Conservation (phyloP, 1,140 invertebrate species). For the Diorhabda elongata region DNA sequence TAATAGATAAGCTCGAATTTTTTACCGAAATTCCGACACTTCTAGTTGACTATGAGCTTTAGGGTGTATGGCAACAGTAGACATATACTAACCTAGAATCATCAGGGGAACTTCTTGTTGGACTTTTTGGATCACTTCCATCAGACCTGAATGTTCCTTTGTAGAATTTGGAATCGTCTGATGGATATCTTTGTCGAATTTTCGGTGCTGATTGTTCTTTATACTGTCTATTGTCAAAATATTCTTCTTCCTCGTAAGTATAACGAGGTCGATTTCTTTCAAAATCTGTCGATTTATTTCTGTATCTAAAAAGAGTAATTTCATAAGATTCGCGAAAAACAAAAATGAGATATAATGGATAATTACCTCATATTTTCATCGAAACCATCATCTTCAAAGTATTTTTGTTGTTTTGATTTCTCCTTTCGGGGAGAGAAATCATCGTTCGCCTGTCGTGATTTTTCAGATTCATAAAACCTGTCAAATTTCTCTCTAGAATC, state of each 20-base stretch:
- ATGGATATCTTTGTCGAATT: constrained; percentile 31
- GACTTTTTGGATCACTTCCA: constrained; percentile 15
- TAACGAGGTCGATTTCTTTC: constrained; percentile 23
- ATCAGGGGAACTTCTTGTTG: constrained; percentile 21
- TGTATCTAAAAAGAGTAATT: constrained; percentile 22
- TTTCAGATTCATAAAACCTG: constrained; percentile 12
- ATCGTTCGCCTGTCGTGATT: constrained; percentile 16
- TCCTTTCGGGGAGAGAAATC: constrained; percentile 9
- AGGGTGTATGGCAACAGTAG: too few relatives aligned
- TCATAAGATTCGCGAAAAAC: too few relatives aligned
- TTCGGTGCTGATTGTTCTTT: constrained; percentile 35
- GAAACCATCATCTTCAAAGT: constrained; percentile 41
- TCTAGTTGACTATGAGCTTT: too few relatives aligned
- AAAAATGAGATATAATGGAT: too few relatives aligned
- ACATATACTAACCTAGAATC: constrained; percentile 16
- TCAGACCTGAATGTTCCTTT: constrained; percentile 11
- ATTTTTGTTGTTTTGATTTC: constrained; percentile 29
- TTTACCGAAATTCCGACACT: too few relatives aligned
- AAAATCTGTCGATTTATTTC: constrained; percentile 25
- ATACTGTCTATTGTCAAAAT: constrained; percentile 24
- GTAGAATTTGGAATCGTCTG: constrained; percentile 26
- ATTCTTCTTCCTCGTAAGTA: constrained; percentile 32
- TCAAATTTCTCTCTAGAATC: constrained; percentile 18
- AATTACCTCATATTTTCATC: constrained; percentile 37
- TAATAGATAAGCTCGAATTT: too few relatives aligned